These are phyloP conservation scores for Apotomis turbidana DNA, from an alignment of 2,888 invertebrate species.

Conservation along the genomic window DNA sequence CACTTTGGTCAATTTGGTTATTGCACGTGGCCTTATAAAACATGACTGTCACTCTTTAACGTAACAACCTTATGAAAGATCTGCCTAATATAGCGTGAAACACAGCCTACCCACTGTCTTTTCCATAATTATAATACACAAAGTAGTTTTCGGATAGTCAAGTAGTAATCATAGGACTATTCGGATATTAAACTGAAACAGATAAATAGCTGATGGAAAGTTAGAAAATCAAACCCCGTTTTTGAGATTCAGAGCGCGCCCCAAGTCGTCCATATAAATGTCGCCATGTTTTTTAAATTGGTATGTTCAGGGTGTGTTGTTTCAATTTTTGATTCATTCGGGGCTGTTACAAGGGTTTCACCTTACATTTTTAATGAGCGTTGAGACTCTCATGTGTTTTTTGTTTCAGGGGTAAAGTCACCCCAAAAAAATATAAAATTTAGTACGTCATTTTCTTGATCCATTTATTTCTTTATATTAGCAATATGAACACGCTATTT, in stretches of 20 bases:
- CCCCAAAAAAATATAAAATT: conserved; percentile 11
- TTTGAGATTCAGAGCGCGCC: conserved; percentile 26
- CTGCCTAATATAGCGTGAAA: too few relatives aligned
- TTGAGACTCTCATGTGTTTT: conserved; percentile 28
- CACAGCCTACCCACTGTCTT: too few relatives aligned
- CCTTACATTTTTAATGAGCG: conserved; percentile 37
- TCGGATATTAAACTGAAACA: neutral
- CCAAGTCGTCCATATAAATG: conserved; percentile 28
- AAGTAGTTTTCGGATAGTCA: too few relatives aligned
- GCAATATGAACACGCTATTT: conserved; percentile 2
- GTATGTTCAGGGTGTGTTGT: conserved; percentile 32
- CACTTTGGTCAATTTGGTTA: too few relatives aligned
- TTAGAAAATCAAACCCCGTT: conserved; percentile 32
- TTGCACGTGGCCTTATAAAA: too few relatives aligned
- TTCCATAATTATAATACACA: too few relatives aligned
- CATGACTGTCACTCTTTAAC: too few relatives aligned
- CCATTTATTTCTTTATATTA: conserved; percentile 8
- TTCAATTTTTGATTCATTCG: conserved; percentile 37
- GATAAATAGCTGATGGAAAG: conserved; percentile 14
- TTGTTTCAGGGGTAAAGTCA: conserved; percentile 5
- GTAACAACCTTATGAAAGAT: too few relatives aligned
- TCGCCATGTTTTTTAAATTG: conserved; percentile 39
- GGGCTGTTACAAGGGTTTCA: conserved; percentile 12
- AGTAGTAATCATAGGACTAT: neutral
- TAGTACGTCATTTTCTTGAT: conserved; percentile 3